phyloP scores from a whole-genome alignment of 1,140 invertebrate species.

The Prorops nasuta region DNA sequence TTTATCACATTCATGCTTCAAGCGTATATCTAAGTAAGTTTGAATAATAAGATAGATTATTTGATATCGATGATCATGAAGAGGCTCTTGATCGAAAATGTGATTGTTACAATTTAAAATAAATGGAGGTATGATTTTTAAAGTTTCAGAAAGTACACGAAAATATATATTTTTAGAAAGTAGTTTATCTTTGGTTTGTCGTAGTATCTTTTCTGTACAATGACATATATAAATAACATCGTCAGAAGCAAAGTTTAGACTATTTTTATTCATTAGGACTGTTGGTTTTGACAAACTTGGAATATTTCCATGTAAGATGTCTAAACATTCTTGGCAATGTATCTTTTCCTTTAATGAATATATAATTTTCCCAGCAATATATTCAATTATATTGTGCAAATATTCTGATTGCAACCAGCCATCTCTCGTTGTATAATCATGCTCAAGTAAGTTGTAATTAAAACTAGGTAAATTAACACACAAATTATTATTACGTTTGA shows the following conservation, averaged over 20 bases:
- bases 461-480: no score
- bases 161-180: neutral
- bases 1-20: neutral
- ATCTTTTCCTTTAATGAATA: conserved; percentile 5
- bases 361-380: conserved; percentile 7
- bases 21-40: conserved; percentile 4
- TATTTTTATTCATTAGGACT: conserved; percentile 1
- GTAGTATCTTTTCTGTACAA: conserved; percentile 9
- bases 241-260: conserved; percentile 5
- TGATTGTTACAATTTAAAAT: conserved; percentile 3
- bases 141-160: neutral
- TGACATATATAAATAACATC: conserved; percentile 4
- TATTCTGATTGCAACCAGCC: conserved; percentile 3
- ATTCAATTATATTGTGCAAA: conserved; percentile 7
- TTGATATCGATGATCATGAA: conserved; percentile 9
- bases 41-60: conserved; percentile 6
- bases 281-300: conserved; percentile 1
- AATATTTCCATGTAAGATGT: neutral
- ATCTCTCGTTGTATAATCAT: conserved; percentile 3
- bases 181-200: neutral
- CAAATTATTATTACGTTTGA: no score
- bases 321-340: conserved; percentile 12
- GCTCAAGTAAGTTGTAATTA: neutral
- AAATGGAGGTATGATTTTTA: neutral
- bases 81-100: conserved; percentile 8